phyloP scores from a whole-genome alignment of 2,113 vertebrate species.

The Brachypodius melanocephalos region DNA sequence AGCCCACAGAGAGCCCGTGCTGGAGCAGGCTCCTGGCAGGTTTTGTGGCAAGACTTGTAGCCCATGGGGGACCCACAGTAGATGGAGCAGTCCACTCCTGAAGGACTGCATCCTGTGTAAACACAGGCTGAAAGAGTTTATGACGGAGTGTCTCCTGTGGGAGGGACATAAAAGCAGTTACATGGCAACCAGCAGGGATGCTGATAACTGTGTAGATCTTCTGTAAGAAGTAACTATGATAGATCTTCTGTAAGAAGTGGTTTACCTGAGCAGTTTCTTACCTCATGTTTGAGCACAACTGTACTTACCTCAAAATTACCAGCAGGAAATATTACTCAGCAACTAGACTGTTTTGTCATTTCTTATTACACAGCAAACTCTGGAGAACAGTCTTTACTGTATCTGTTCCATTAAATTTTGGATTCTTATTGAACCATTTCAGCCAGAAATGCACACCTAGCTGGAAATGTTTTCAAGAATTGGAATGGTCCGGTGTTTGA shows the following conservation, averaged over 20 bases:
- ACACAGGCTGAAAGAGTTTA: neutral
- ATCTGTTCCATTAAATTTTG: neutral
- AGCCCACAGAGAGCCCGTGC: accelerated
- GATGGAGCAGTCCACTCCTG: neutral
- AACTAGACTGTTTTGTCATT: neutral
- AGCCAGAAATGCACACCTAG: neutral
- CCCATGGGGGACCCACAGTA: neutral
- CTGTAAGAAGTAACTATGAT: neutral
- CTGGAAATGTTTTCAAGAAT: neutral
- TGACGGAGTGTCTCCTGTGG: neutral
- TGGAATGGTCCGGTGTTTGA: neutral
- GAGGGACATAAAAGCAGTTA: neutral
- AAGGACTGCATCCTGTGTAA: neutral
- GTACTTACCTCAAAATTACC: neutral
- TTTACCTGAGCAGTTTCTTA: neutral
- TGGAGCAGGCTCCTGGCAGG: neutral
- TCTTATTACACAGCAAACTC: neutral
- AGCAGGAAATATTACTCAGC: neutral
- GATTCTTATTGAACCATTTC: neutral
- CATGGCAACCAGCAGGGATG: neutral
- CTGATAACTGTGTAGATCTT: neutral
- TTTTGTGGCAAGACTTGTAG: neutral
- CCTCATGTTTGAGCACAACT: neutral
- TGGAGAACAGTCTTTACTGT: neutral
- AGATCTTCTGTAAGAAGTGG: neutral